Evolutionary conservation across 2,113 vertebrate genomes (phyloP), one percentile per base, ranked within the genome.

Genomic region (Excalfactoria chinensis): DNA sequence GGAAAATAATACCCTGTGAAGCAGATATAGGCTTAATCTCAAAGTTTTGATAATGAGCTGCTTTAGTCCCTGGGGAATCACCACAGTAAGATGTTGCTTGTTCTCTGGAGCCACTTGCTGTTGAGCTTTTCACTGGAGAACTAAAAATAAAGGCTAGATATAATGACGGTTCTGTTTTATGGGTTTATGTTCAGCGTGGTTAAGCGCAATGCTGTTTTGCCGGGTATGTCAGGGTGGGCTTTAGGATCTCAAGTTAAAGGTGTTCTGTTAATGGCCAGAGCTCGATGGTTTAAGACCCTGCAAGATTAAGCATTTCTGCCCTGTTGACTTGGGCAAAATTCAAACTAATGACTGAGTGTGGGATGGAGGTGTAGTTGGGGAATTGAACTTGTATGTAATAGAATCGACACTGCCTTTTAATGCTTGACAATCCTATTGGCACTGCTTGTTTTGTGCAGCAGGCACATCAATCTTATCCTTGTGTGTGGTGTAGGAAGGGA

Each of bases 61-160:
- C 19, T 25, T 58, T 23, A 10, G 32, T 32, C 49, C 41, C 51
- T 0, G 1, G 26, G 35, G 35, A 64, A 59, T 66, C 0, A 3
- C 32, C 43, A 32, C 19, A 20, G 75, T 43, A 58, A 22, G 22
- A 34, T 17, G 11, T 87, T 21, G 6, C 19, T 49, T 56, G 13
- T 23, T 78, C 0, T 2, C 59, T 64, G 64, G 34, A 87, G 17
- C 28, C 28, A 7, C 55, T 62, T 1, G 2, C 19, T 59, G 32
- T 76, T 62, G 3, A 48, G 34, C 13, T 37, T 28, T 30, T 85
- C 30, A 41, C 2, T 13, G 49, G 78, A 83, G 63, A 56, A 32
- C 20, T 63, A 44, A 40, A 11, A 30, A 2, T 9, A 58, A 76
- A 89, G 41, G 19, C 76, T 44, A 32, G 19, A 11, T 48, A 8